A percentile compares a stretch with the other conserved stretches of the same genome.
phyloP scores from a whole-genome alignment of 2,113 vertebrate genomes.

The Microtus oregoni region DNA sequence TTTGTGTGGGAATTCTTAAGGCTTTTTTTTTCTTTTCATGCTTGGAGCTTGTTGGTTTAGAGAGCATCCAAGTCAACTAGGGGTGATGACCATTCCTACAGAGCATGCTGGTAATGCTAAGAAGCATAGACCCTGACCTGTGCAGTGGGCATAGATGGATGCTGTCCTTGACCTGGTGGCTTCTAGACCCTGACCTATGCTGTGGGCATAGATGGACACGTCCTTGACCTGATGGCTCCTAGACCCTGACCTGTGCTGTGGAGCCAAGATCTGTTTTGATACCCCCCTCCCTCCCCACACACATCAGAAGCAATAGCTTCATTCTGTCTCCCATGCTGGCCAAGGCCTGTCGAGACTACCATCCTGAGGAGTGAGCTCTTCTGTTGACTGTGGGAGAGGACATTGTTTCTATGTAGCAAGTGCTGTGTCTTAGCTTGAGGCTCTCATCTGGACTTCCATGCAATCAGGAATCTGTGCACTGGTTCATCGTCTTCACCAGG shows the following conservation, averaged over 20 bases:
- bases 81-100: neutral
- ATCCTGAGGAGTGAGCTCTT: neutral
- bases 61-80: neutral
- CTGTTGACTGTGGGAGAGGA: neutral
- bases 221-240: neutral
- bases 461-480: neutral
- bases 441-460: neutral
- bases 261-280: neutral
- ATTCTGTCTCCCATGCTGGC: neutral
- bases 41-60: neutral
- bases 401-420: neutral
- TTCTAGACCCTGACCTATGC: neutral
- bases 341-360: neutral
- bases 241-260: too few species aligned
- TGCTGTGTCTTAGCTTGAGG: neutral
- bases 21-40: neutral
- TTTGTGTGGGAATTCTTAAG: neutral
- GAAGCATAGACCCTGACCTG: neutral
- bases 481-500: neutral
- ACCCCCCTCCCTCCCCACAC: neutral
- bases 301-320: neutral
- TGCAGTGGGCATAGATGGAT: neutral
- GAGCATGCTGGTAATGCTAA: neutral
- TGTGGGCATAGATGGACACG: neutral
- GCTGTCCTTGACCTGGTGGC: neutral